Evolutionary conservation across 2,888 invertebrate genomes (phyloP), one percentile per base, ranked within the genome.

Genomic region (Hydroisotoma schaefferi): DNA sequence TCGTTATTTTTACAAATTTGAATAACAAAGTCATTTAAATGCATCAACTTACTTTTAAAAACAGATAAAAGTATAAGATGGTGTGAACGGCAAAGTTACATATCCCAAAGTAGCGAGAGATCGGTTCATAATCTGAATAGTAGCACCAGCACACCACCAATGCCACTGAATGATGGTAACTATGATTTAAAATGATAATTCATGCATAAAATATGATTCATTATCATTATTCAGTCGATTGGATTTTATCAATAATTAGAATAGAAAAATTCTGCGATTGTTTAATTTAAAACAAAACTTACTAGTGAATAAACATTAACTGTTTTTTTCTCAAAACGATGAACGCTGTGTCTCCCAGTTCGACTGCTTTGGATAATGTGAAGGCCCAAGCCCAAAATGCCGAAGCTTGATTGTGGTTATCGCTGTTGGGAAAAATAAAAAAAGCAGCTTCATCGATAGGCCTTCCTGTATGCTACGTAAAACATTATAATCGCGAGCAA

Each of bases 81-180:
- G 87, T 84, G 78, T 92, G 91, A 54, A 94, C 92, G 75, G 87
- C 88, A 76, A 91, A 94, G 80, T 94, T 94, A 91, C 94, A 93
- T 57, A 90, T 89, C 75, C 94, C 88, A 79, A 92, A 94, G 91
- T 93, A 93, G 70, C 94, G 84, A 56, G 91, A 91, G 44, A 90
- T 90, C 6, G 91, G 86, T 57, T 91, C 90, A 80, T 88, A 74
- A 78, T 91, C 90, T 52, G 89, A 87, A 79, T 90, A 91, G 12
- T 89, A 88, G 80, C 88, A 93, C 94, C 94, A 94, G 22, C 90
- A 88, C 80, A 94, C 94, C 55, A 94, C 83, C 68, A 95, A 83
- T 55, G 94, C 94, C 37, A 94, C 93, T 76, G 93, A 90, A 80
- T 95, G 94, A 76, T 95, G 94, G 78, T 94, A 94, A 44, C 63